These are phyloP conservation scores for Reticulitermes lucifugus DNA, from an alignment of 2,888 invertebrate species.

Conservation along the genomic window DNA sequence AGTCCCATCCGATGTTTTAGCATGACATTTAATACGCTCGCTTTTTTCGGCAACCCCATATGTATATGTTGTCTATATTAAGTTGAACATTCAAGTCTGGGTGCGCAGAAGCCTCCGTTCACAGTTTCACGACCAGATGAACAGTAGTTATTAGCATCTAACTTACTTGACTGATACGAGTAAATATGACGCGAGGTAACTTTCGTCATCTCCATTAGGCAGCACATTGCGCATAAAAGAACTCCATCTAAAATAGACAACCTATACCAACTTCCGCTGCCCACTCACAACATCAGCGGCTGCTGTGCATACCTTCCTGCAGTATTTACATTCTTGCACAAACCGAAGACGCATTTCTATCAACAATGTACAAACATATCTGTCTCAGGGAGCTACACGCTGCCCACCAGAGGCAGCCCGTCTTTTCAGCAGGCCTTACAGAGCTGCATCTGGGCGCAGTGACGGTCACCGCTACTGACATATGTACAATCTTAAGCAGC, in stretches of 20 bases:
- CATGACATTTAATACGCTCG: background rate
- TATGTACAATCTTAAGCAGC: conserved; percentile 53
- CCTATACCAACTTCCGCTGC: no score
- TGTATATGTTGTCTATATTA: no score
- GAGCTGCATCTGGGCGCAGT: conserved; percentile 57
- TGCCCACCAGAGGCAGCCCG: conserved; percentile 38
- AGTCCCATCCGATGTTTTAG: conserved; percentile 6
- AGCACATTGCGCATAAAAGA: no score
- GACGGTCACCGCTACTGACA: conserved; percentile 53
- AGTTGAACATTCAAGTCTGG: no score
- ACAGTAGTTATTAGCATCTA: no score
- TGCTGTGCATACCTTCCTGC: background rate
- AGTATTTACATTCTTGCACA: background rate
- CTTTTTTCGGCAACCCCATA: background rate
- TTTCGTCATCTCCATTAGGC: no score
- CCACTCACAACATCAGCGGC: no score
- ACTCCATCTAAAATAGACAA: no score
- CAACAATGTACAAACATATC: background rate
- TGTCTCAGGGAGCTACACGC: conserved; percentile 42
- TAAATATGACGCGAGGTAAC: no score
- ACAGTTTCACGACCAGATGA: no score
- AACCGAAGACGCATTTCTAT: background rate
- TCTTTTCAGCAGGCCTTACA: background rate
- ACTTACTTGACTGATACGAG: no score
- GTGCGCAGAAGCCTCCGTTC: no score